Evolutionary conservation across 2,113 vertebrate species (phyloP).

Genomic region (Sceloporus tristichus): DNA sequence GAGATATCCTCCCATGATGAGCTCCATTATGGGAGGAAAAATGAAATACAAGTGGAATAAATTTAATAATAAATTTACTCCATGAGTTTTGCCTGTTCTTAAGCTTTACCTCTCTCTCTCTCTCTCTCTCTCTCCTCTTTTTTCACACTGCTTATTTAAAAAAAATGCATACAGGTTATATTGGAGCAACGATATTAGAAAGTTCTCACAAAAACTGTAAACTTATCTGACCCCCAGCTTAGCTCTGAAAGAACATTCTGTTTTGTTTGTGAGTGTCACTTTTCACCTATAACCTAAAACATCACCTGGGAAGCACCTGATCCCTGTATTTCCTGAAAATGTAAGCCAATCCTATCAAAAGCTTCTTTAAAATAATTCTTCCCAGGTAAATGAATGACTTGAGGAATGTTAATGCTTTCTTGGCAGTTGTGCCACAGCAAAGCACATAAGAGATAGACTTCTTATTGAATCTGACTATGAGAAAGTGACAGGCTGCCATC

Average conservation of each 20-base stretch:
- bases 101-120: background rate
- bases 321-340: constrained; percentile 47
- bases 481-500: constrained; percentile 20
- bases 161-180: background rate
- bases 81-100: background rate
- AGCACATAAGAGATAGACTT: constrained; percentile 26
- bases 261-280: constrained; percentile 43
- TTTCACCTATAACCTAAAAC: constrained; percentile 28
- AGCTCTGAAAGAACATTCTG: constrained; percentile 54
- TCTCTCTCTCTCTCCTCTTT: background rate
- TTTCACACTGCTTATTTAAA: constrained; percentile 13
- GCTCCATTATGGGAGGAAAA: background rate
- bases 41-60: background rate
- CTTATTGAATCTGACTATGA: constrained; percentile 31
- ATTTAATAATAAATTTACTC: background rate
- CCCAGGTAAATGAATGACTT: constrained; percentile 36
- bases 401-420: constrained; percentile 44
- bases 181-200: constrained; percentile 10
- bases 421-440: constrained; percentile 40
- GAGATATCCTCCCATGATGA: no score
- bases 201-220: constrained; percentile 41
- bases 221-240: constrained; percentile 33
- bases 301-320: constrained; percentile 42
- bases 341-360: constrained; percentile 38
- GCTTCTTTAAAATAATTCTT: constrained; percentile 11